Evolutionary conservation across 2,113 vertebrate species (phyloP), one percentile per base, ranked within the genome.

Genomic region (Falco punctatus): DNA sequence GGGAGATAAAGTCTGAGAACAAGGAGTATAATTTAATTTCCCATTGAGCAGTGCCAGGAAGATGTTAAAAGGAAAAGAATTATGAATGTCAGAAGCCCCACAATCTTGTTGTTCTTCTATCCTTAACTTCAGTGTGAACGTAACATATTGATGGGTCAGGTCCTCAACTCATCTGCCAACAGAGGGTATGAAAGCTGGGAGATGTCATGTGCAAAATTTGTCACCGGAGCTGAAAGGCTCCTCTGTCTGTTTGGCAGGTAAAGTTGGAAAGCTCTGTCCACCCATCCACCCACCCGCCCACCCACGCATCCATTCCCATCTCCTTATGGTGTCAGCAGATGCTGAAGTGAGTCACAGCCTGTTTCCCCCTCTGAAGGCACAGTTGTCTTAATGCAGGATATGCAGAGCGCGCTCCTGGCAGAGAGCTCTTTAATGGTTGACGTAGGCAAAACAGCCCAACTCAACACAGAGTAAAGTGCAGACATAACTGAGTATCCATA

Each of bases 331-430:
- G 79, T 74, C 61, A 86, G 75, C 90, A 96, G 92, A 38, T 88
- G 90, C 88, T 80, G 79, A 17, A 78, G 22, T 90, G 94, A 96
- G 26, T 94, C 93, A 88, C 42, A 88, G 82, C 74, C 88, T 44
- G 26, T n/a, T 77, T 88, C 86, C 61, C 80, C 44, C 65, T 74
- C 42, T 9, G 55, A 52, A 95, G 16, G 48, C 74, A 67, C 42
- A 78, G 38, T 23, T 65, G 80, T 93, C n/a, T 9, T 58, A 24
- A 54, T 54, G 82, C 62, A 58, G n/a, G 59, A 55, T 46, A 32
- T 61, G 40, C 3, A 8, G 59, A 48, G 33, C 72, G 9, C 0
- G 1, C 65, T 96, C n/a, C 28, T 88, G 89, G 80, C 79, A 86
- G 58, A 16, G 40, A 64, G 55, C 16, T 15, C 12, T 77, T 49